A percentile compares a stretch with the other conserved stretches of the same genome.
These are phyloP conservation scores for Anisognathus igniventris DNA, from an alignment of 2,797 vertebrate genomes.

Conservation along the genomic window DNA sequence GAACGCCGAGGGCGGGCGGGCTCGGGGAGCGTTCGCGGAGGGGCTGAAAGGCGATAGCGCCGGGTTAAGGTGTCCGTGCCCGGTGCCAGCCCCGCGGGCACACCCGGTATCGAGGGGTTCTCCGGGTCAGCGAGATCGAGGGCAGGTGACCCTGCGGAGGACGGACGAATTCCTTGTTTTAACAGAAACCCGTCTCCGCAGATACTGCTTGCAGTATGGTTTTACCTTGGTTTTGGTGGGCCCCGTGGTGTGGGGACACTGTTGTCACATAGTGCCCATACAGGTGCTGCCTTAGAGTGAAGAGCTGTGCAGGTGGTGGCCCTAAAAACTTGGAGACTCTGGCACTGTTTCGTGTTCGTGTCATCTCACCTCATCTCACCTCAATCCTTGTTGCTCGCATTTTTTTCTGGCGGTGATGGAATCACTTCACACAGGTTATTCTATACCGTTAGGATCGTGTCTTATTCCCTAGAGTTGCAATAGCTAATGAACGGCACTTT, in stretches of 20 bases:
- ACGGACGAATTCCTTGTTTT: neutral
- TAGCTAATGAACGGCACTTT: neutral
- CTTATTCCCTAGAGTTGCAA: neutral
- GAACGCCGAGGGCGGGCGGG: neutral
- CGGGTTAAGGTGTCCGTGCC: neutral
- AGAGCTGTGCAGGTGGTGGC: neutral
- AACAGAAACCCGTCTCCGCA: neutral
- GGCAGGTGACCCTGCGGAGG: neutral
- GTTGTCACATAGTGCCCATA: fast-evolving
- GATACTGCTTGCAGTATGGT: fast-evolving
- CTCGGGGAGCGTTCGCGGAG: neutral
- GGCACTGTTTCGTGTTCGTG: fast-evolving
- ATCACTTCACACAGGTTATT: neutral
- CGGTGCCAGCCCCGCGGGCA: neutral
- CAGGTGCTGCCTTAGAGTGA: neutral
- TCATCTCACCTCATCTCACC: neutral
- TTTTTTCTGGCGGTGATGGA: neutral
- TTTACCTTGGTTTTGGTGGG: neutral
- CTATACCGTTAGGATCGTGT: neutral
- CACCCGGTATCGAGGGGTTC: neutral
- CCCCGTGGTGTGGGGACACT: fast-evolving
- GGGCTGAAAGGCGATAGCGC: neutral
- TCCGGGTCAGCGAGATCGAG: fast-evolving
- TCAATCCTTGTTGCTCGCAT: neutral
- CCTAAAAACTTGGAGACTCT: neutral